A percentile compares a stretch with the other conserved stretches of the same genome.
Evolutionary conservation across 1,140 invertebrate species (phyloP).

Genomic region (Teleopsis dalmanni): DNA sequence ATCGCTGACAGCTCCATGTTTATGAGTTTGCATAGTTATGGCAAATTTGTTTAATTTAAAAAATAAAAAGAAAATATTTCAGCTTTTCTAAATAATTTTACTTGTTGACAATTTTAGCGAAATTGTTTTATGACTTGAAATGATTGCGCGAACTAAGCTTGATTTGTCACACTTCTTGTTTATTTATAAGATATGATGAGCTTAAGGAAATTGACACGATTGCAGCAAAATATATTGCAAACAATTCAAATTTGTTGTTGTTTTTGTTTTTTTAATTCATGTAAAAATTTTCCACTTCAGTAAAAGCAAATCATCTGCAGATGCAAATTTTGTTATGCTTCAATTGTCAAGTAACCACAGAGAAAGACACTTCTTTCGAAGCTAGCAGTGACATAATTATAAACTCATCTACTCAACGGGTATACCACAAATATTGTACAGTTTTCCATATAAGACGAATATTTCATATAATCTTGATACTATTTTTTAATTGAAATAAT

Average conservation of each 20-base stretch:
- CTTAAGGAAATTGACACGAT: neutral
- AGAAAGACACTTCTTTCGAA: no score
- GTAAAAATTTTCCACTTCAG: neutral
- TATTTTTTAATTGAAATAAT: no score
- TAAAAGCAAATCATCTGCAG: no score
- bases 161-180: conserved; percentile 30
- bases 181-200: conserved; percentile 28
- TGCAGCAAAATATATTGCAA: conserved; percentile 7
- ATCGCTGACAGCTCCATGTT: conserved; percentile 20
- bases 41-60: neutral
- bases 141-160: conserved; percentile 29
- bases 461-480: no score
- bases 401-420: no score
- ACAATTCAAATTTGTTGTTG: conserved; percentile 5
- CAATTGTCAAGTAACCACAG: no score
- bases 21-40: conserved; percentile 6
- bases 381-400: no score
- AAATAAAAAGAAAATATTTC: neutral
- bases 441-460: no score
- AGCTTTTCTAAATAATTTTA: neutral
- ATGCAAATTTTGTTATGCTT: no score
- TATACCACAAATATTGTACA: no score
- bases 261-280: neutral
- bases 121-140: conserved; percentile 14
- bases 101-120: conserved; percentile 11